These are phyloP conservation scores for Pheosia gnoma DNA, from an alignment of 2,888 invertebrate genomes.

Conservation along the genomic window DNA sequence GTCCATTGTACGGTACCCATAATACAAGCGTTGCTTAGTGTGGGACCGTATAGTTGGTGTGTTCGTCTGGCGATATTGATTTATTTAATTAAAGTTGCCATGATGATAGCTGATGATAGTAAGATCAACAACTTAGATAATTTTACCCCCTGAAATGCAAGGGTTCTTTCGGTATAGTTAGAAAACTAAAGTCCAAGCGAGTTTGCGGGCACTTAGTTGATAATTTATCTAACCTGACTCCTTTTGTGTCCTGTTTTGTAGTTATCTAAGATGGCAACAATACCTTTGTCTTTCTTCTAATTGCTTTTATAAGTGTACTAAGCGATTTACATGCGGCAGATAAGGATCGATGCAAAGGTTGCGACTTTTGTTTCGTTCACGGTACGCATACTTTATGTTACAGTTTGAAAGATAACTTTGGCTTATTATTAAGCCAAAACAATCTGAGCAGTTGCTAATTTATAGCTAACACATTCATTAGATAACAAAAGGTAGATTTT, in stretches of 20 bases:
- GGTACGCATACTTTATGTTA: slow-evolving; percentile 40
- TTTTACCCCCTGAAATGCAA: too few relatives aligned
- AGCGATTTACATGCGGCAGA: slow-evolving; percentile 66
- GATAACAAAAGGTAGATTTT: too few relatives aligned
- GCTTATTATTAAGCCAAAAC: not conserved
- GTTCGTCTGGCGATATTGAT: not conserved
- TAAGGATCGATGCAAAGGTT: slow-evolving; percentile 60
- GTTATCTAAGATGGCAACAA: slow-evolving; percentile 17
- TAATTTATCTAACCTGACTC: not conserved
- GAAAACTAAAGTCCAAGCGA: too few relatives aligned
- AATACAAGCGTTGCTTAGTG: too few relatives aligned
- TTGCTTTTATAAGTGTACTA: slow-evolving; percentile 71
- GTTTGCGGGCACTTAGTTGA: too few relatives aligned
- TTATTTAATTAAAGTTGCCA: not conserved
- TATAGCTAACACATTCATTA: too few relatives aligned
- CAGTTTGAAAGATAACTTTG: slow-evolving; percentile 8
- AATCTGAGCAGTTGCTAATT: too few relatives aligned
- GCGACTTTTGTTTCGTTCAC: slow-evolving; percentile 61
- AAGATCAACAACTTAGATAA: too few relatives aligned
- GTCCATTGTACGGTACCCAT: too few relatives aligned
- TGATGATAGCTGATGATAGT: too few relatives aligned
- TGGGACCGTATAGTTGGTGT: too few relatives aligned
- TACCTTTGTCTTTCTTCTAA: slow-evolving; percentile 65
- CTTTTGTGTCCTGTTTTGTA: not conserved
- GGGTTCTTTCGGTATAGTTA: too few relatives aligned